Conservation (phyloP, 2,113 vertebrate genomes). For the Lycaon pictus region DNA sequence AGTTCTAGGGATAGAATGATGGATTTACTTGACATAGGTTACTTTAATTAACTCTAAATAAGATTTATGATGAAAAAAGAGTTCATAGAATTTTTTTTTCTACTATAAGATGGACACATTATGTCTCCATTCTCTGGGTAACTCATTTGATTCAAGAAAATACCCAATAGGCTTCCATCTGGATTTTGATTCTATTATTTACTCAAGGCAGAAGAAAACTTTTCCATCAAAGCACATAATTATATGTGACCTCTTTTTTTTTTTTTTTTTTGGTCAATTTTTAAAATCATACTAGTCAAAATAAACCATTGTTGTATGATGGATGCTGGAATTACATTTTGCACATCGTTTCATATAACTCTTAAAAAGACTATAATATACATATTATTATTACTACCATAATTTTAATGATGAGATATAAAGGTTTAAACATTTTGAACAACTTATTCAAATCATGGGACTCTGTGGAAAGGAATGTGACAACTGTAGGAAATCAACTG, state of each 20-base stretch:
- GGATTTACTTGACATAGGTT: neutral
- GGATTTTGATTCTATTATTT: neutral
- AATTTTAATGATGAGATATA: neutral
- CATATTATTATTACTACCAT: neutral
- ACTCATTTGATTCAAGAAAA: neutral
- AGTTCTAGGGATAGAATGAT: neutral
- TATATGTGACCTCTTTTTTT: neutral
- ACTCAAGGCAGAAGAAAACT: neutral
- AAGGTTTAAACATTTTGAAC: neutral
- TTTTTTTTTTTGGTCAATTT: neutral
- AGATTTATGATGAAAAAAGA: neutral
- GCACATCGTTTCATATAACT: neutral
- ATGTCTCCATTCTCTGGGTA: neutral
- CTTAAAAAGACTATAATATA: neutral
- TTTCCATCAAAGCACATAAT: neutral
- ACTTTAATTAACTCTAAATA: neutral
- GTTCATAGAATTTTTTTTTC: neutral
- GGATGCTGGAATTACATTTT: neutral
- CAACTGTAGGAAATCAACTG: neutral
- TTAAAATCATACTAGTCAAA: neutral
- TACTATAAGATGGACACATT: neutral
- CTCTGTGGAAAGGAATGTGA: neutral
- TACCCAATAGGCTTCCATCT: neutral
- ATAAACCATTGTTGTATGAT: neutral
- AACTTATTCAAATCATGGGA: neutral